These are phyloP conservation scores for Hemithea aestivaria DNA, from an alignment of 2,888 invertebrate species.

Conservation along the genomic window DNA sequence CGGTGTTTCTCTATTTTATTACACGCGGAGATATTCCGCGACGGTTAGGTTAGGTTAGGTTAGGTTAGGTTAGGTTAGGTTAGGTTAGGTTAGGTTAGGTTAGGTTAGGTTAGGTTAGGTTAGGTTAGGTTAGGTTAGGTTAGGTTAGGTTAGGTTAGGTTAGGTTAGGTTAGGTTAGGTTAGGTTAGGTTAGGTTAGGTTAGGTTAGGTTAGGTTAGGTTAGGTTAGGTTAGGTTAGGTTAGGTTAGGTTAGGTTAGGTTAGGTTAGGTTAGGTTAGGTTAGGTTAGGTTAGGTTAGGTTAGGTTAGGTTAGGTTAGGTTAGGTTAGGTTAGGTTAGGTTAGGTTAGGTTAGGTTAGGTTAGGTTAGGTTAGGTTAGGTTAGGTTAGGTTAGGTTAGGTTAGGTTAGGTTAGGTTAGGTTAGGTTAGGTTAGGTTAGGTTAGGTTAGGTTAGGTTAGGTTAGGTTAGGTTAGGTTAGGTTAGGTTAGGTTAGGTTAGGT, in stretches of 20 bases:
- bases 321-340: slow-evolving; percentile 29
- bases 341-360: slow-evolving; percentile 25
- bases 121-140: slow-evolving; percentile 23
- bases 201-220: slow-evolving; percentile 26
- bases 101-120: slow-evolving; percentile 24
- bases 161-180: slow-evolving; percentile 22
- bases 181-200: slow-evolving; percentile 25
- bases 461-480: too few relatives aligned
- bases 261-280: slow-evolving; percentile 30
- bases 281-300: slow-evolving; percentile 28
- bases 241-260: slow-evolving; percentile 28
- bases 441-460: slow-evolving; percentile 6
- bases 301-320: slow-evolving; percentile 28
- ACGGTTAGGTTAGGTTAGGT: slow-evolving; percentile 26
- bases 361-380: slow-evolving; percentile 6
- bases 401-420: slow-evolving; percentile 6
- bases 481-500: too few relatives aligned
- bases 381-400: slow-evolving; percentile 6
- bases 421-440: slow-evolving; percentile 6
- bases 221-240: slow-evolving; percentile 26
- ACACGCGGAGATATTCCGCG: too few relatives aligned
- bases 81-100: slow-evolving; percentile 24
- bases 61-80: slow-evolving; percentile 27
- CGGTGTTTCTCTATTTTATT: too few relatives aligned
- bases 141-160: slow-evolving; percentile 22